Conservation (phyloP, 2,797 vertebrate species). For the Triplophysa yarkandensis region DNA sequence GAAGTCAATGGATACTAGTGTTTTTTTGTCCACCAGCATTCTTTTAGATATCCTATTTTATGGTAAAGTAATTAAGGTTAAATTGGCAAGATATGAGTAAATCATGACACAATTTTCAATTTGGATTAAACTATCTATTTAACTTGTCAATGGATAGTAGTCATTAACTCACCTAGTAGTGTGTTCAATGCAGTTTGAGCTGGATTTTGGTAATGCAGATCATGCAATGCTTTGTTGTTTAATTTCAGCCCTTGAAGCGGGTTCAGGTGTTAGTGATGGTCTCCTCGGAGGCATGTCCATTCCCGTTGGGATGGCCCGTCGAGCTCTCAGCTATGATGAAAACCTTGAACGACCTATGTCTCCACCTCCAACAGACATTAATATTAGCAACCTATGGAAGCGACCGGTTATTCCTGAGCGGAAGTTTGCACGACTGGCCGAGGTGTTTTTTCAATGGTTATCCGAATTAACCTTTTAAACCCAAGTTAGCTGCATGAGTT, state of each 20-base stretch:
- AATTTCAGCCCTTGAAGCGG: slow-evolving; percentile 56
- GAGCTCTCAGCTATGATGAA: slow-evolving; percentile 89
- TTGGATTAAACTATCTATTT: no score
- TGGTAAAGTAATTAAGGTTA: no score
- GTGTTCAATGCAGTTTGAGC: neutral
- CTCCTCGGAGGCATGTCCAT: slow-evolving; percentile 79
- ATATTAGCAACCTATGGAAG: slow-evolving; percentile 84
- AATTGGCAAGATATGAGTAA: no score
- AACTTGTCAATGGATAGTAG: no score
- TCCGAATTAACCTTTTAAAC: neutral
- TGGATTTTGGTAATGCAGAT: neutral
- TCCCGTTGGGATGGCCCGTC: slow-evolving; percentile 82
- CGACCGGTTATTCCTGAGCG: slow-evolving; percentile 88
- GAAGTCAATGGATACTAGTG: no score
- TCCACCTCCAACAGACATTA: slow-evolving; percentile 86
- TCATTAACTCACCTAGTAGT: no score
- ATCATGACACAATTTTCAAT: no score
- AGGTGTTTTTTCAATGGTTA: slow-evolving; percentile 71
- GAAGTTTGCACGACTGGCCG: slow-evolving; percentile 83
- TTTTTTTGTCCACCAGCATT: no score
- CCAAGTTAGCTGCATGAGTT: neutral
- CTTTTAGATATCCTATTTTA: no score
- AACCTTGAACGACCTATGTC: slow-evolving; percentile 85
- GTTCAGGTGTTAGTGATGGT: slow-evolving; percentile 61
- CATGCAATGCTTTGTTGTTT: slow-evolving; percentile 2